Evolutionary conservation across 2,888 invertebrate species (phyloP), one percentile per base, ranked within the genome.

Genomic region (Parnassius mnemosyne): DNA sequence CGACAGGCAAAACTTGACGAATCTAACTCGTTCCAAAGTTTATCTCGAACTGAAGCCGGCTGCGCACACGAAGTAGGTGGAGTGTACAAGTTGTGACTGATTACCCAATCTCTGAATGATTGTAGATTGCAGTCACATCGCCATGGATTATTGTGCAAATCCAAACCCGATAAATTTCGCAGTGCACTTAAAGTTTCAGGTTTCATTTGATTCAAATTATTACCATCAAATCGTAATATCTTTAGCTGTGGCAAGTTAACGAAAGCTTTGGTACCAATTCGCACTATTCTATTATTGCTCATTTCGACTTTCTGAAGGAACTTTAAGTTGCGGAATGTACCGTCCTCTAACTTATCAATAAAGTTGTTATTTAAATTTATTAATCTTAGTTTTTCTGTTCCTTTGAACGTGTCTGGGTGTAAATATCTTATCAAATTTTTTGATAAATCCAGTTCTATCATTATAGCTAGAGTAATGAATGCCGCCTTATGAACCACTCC

Each of bases 61-160:
- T 94, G 94, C 1, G 93, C 91, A 77, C 97, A 96, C 54, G 94
- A 93, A 0, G 96, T 96, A 2, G 95, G 94, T 10, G 94, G 92
- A 11, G 96, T 95, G 75, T 96, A 95, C 61, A 97, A 89, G 65
- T 96, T 96, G 68, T 93, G 93, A 69, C 93, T 92, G 61, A 95
- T 93, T 65, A 94, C 94, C 93, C 95, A 96, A 75, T 96, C 94
- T 49, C 96, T 93, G 71, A 97, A 96, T 57, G 93, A 92, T 77
- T 96, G 94, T 68, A 98, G 87, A 71, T 95, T 94, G 80, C 98
- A 98, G 75, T 97, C 96, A 81, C 98, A 98, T 64, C 95, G 93
- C 97, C 97, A 98, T 0, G 95, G 96, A 81, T 98, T 98, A 69
- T 95, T 94, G 73, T 94, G 94, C 52, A 97, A 87, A 72, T 95